A percentile compares a stretch with the other conserved stretches of the same genome.
These are phyloP conservation scores for Tylochromis polylepis DNA, from an alignment of 2,113 vertebrate species.

Conservation along the genomic window DNA sequence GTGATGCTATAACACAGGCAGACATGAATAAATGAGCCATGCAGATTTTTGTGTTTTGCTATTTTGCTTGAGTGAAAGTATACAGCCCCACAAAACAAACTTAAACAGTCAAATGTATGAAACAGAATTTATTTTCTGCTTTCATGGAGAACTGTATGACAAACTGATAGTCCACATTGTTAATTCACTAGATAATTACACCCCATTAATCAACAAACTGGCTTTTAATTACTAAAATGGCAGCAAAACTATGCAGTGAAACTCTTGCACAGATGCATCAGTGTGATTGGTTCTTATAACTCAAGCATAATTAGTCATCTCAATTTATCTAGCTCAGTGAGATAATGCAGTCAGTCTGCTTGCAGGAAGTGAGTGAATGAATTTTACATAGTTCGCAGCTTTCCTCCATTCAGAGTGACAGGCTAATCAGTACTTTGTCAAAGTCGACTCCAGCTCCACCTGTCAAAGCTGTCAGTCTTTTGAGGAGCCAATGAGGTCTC, in stretches of 20 bases:
- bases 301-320: conserved; percentile 29
- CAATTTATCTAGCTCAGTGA: neutral
- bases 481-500: conserved; percentile 49
- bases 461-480: conserved; percentile 68
- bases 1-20: neutral
- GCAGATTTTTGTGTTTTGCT: neutral
- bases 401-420: conserved; percentile 57
- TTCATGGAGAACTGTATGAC: neutral
- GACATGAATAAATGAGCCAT: neutral
- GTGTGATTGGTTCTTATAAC: conserved; percentile 1
- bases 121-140: neutral
- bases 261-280: conserved; percentile 9
- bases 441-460: conserved; percentile 50
- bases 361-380: conserved; percentile 31
- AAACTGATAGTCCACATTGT: neutral
- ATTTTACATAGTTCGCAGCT: conserved; percentile 46
- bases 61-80: neutral
- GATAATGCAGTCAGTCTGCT: neutral
- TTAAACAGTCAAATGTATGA: neutral
- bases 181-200: neutral
- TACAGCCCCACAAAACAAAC: neutral
- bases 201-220: conserved; percentile 12
- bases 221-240: neutral
- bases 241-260: neutral
- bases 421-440: conserved; percentile 67